phyloP scores from a whole-genome alignment of 2,888 invertebrate genomes.

The Caenorhabditis sp. region DNA sequence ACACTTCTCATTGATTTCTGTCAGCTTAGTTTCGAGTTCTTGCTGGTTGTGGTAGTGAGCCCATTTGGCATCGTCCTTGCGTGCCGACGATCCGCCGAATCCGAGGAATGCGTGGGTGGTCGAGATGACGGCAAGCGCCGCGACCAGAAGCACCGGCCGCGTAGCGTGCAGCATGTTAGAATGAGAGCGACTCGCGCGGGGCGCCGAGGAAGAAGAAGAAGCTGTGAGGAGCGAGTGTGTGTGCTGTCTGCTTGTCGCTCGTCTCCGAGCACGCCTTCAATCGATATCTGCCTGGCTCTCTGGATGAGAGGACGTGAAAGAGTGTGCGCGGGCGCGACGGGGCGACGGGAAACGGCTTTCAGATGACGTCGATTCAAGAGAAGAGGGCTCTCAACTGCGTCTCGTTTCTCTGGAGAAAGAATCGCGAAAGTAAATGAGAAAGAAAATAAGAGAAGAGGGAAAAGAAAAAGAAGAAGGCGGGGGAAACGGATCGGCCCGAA shows the following conservation, averaged over 20 bases:
- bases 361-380: slow-evolving; percentile 49
- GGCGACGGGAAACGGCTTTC: slow-evolving; percentile 33
- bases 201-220: slow-evolving; percentile 24
- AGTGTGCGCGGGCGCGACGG: slow-evolving; percentile 4
- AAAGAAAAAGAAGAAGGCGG: slow-evolving; percentile 5
- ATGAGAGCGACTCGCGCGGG: slow-evolving; percentile 25
- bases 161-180: slow-evolving; percentile 57
- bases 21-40: slow-evolving; percentile 73
- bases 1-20: slow-evolving; percentile 87
- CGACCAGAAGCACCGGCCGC: slow-evolving; percentile 47
- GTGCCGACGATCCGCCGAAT: slow-evolving; percentile 48
- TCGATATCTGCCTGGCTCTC: slow-evolving; percentile 23
- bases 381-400: slow-evolving; percentile 35
- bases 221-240: too few relatives aligned
- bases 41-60: slow-evolving; percentile 79
- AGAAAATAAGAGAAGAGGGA: not conserved
- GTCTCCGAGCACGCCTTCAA: slow-evolving; percentile 38
- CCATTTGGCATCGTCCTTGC: slow-evolving; percentile 73
- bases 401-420: slow-evolving; percentile 31
- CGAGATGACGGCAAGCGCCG: slow-evolving; percentile 45
- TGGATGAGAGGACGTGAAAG: slow-evolving; percentile 7
- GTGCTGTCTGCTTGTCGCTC: slow-evolving; percentile 3
- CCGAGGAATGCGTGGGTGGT: slow-evolving; percentile 58
- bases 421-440: slow-evolving; percentile 27
- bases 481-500: slow-evolving; percentile 13